Percentiles rank a stretch among this genome's conserved stretches.
Evolutionary conservation across 2,113 vertebrate species (phyloP).

Genomic region (Rhea pennata): DNA sequence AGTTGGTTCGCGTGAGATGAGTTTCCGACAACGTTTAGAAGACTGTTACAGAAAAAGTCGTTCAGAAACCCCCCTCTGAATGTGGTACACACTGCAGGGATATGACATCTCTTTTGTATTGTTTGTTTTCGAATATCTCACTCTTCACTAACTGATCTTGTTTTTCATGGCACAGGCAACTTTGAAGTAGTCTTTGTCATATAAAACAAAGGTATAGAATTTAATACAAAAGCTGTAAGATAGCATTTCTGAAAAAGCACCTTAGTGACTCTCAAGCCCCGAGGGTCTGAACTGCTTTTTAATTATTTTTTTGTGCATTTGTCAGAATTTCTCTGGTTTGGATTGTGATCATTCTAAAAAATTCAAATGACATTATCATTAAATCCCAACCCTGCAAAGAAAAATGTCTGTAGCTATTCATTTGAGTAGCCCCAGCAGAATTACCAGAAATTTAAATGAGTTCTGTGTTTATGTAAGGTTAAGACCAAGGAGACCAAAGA

Average conservation of each 20-base stretch:
- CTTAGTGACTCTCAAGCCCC: not conserved
- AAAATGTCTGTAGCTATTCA: not conserved
- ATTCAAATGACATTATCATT: not conserved
- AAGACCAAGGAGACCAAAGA: not conserved
- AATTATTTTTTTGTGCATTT: not conserved
- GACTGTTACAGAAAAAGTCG: not conserved
- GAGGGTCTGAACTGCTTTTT: conserved; percentile 23
- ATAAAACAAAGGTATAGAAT: conserved; percentile 10
- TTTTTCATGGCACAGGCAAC: not conserved
- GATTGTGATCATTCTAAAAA: conserved; percentile 3
- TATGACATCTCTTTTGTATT: conserved; percentile 36
- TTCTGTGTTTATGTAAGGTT: not conserved
- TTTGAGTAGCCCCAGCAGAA: not conserved
- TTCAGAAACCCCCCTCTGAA: not conserved
- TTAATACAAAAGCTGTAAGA: conserved; percentile 9
- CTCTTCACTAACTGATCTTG: not conserved
- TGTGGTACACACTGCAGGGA: not conserved
- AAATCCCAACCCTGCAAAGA: not conserved
- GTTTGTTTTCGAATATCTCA: conserved; percentile 14
- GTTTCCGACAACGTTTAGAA: conserved; percentile 26
- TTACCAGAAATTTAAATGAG: not conserved
- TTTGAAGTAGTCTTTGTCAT: conserved; percentile 43
- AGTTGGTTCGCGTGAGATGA: not conserved
- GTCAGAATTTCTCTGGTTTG: not conserved
- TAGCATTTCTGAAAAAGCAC: not conserved